phyloP scores from a whole-genome alignment of 2,888 invertebrate genomes.

The Apamea crenata region DNA sequence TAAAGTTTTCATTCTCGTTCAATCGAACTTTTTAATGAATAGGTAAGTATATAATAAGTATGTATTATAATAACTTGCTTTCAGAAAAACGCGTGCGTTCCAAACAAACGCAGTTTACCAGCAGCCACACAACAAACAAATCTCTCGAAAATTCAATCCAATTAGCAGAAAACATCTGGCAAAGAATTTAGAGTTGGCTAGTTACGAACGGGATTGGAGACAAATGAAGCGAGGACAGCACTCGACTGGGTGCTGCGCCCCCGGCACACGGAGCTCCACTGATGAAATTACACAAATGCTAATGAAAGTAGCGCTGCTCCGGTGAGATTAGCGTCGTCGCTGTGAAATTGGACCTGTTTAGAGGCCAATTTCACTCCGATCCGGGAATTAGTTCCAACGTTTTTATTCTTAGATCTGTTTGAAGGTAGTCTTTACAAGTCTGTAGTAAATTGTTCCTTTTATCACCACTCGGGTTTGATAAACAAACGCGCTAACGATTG shows the following conservation, averaged over 20 bases:
- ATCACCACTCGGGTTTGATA: constrained; percentile 39
- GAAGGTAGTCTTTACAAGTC: constrained; percentile 49
- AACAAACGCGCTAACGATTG: constrained; percentile 40
- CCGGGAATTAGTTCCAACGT: constrained; percentile 65
- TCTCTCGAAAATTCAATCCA: constrained; percentile 55
- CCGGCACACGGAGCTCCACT: constrained; percentile 73
- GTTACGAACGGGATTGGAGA: constrained; percentile 76
- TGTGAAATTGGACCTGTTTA: constrained; percentile 83
- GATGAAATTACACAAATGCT: constrained; percentile 88
- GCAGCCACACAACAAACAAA: constrained; percentile 34
- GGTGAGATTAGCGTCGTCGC: constrained; percentile 82
- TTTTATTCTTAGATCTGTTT: constrained; percentile 47
- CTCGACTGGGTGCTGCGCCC: constrained; percentile 62
- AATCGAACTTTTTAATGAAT: background rate
- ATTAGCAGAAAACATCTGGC: constrained; percentile 68
- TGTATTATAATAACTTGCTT: background rate
- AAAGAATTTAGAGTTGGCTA: constrained; percentile 71
- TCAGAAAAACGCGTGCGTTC: background rate
- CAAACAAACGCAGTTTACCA: constrained; percentile 27
- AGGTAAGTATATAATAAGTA: too few relatives aligned
- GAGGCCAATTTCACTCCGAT: constrained; percentile 76
- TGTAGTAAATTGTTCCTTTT: constrained; percentile 33
- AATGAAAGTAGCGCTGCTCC: constrained; percentile 84
- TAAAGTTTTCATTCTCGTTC: background rate
- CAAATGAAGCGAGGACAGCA: constrained; percentile 77